Evolutionary conservation across 2,113 vertebrate genomes (phyloP).

Genomic region (Scolopax mira): DNA sequence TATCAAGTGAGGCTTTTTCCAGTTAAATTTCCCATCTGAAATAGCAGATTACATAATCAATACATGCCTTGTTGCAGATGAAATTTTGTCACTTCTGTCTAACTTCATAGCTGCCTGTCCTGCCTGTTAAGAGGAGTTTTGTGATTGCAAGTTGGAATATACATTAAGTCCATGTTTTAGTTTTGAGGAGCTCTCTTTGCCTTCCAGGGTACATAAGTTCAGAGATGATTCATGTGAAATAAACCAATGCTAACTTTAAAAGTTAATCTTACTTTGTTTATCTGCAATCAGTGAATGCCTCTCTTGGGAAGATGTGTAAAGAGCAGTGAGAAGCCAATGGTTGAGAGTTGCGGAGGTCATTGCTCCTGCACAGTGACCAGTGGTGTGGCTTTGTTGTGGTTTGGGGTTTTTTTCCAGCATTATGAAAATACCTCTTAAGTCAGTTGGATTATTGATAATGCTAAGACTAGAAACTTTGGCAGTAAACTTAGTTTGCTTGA

Average conservation of each 20-base stretch:
- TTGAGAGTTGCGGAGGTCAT: neutral
- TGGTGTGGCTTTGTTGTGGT: no score
- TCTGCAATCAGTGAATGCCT: neutral
- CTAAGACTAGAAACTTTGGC: neutral
- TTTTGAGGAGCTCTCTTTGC: neutral
- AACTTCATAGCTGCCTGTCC: neutral
- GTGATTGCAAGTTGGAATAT: neutral
- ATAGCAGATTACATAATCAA: neutral
- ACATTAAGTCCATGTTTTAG: accelerated
- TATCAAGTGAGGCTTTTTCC: neutral
- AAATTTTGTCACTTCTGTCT: neutral
- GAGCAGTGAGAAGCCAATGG: neutral
- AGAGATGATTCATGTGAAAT: neutral
- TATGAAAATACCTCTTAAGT: neutral
- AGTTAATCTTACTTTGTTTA: neutral
- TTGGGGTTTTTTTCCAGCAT: neutral
- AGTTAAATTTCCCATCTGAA: neutral
- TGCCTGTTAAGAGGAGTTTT: neutral
- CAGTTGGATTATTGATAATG: neutral
- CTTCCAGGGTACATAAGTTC: neutral
- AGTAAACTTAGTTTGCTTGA: neutral
- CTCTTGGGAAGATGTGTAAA: neutral
- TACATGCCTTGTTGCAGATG: neutral
- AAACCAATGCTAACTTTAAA: neutral
- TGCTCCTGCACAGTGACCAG: neutral